Percentiles rank a stretch among this genome's conserved stretches.
Conservation (phyloP, 2,888 invertebrate species). For the Dicyrtomina minuta region DNA sequence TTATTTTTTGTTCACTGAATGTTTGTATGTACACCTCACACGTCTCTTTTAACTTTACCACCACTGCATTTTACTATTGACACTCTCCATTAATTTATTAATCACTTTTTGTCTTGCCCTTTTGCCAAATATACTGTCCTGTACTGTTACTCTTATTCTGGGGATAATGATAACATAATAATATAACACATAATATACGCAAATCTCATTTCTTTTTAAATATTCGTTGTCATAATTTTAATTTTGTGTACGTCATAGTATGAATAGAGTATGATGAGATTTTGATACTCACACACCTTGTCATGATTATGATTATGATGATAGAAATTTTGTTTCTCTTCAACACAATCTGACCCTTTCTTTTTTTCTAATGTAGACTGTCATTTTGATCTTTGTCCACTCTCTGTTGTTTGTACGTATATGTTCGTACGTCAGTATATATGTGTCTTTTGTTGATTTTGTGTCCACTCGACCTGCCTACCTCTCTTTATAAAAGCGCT, state of each 20-base stretch:
- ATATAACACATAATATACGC: too few relatives aligned
- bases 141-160: too few relatives aligned
- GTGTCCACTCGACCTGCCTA: neutral
- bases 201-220: too few relatives aligned
- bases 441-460: neutral
- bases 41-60: neutral
- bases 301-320: neutral
- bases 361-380: neutral
- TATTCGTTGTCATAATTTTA: too few relatives aligned
- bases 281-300: too few relatives aligned
- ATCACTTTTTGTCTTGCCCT: conserved; percentile 1
- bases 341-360: too few relatives aligned
- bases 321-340: neutral
- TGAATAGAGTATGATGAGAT: too few relatives aligned
- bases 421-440: neutral
- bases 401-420: neutral
- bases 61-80: neutral
- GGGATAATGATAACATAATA: too few relatives aligned
- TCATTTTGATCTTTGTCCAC: neutral
- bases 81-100: conserved; percentile 1
- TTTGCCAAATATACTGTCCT: too few relatives aligned
- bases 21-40: neutral
- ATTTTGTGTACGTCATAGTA: too few relatives aligned
- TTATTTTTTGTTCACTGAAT: conserved; percentile 1
- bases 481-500: neutral